Conservation (phyloP, 2,888 invertebrate species). For the Dusona sp. region DNA sequence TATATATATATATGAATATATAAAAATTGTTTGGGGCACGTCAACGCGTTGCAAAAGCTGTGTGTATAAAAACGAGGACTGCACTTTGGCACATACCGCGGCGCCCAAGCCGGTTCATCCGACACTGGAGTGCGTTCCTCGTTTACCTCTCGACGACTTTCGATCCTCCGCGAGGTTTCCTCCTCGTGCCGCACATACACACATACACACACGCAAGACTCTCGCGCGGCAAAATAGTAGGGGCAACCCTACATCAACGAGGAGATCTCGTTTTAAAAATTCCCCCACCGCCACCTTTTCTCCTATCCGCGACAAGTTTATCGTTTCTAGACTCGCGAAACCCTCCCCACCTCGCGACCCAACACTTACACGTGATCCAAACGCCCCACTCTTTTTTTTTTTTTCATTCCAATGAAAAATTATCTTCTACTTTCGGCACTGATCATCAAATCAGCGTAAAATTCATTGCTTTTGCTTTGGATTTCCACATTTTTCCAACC, state of each 20-base stretch:
- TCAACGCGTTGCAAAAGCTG: slow-evolving; percentile 47
- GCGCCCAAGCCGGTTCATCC: slow-evolving; percentile 70
- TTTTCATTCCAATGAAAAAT: neutral
- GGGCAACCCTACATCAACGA: slow-evolving; percentile 48
- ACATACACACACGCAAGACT: neutral
- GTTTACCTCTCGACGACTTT: slow-evolving; percentile 65
- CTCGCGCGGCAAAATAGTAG: slow-evolving; percentile 18
- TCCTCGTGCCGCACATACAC: slow-evolving; percentile 39
- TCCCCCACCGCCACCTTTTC: slow-evolving; percentile 17
- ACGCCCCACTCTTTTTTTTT: neutral
- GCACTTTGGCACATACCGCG: slow-evolving; percentile 61
- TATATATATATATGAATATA: neutral
- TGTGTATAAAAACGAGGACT: slow-evolving; percentile 34
- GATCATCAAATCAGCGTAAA: neutral
- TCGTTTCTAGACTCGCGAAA: slow-evolving; percentile 32
- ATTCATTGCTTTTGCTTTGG: neutral
- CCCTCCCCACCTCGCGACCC: slow-evolving; percentile 22
- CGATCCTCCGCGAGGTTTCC: slow-evolving; percentile 61
- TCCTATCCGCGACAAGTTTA: slow-evolving; percentile 45
- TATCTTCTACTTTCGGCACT: neutral
- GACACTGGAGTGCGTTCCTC: slow-evolving; percentile 69
- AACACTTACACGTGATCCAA: slow-evolving; percentile 41
- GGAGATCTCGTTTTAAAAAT: slow-evolving; percentile 48
- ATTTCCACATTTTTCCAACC: neutral
- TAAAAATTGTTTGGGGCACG: slow-evolving; percentile 46